These are phyloP conservation scores for Alethe diademata DNA, from an alignment of 2,113 vertebrate genomes.

Conservation along the genomic window DNA sequence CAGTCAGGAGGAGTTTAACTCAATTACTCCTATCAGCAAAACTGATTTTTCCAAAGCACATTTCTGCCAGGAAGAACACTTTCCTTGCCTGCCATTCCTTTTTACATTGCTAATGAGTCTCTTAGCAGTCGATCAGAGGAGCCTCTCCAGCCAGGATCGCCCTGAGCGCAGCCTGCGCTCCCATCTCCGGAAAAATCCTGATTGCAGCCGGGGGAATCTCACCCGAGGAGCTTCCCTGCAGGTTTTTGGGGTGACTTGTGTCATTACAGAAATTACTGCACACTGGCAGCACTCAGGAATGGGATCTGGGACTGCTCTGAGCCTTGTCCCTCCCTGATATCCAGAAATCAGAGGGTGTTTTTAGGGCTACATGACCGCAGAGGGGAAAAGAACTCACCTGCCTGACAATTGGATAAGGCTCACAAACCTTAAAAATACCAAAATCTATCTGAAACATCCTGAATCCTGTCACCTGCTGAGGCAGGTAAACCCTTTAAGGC, in stretches of 20 bases:
- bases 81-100: not conserved
- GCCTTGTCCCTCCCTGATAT: not conserved
- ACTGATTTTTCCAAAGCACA: not conserved
- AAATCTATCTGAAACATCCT: not conserved
- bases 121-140: constrained; percentile 19
- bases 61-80: constrained; percentile 18
- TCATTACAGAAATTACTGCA: not conserved
- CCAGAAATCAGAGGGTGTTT: not conserved
- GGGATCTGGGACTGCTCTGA: not conserved
- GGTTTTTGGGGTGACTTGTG: not conserved
- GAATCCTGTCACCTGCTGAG: not conserved
- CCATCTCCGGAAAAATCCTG: not conserved
- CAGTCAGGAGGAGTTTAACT: not conserved
- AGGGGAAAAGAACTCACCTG: not conserved
- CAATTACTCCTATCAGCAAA: constrained; percentile 14
- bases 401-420: not conserved
- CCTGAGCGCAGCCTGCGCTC: constrained; percentile 7
- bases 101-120: constrained; percentile 55
- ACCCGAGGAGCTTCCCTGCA: constrained; percentile 5
- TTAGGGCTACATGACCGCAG: not conserved
- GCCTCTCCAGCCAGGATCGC: not conserved
- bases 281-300: not conserved
- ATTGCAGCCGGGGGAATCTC: not conserved
- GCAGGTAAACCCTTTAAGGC: not conserved
- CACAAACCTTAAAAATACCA: not conserved